Base-by-base conservation (phyloP, 2,888 invertebrate species). In the Bruchidius siliquastri region DNA sequence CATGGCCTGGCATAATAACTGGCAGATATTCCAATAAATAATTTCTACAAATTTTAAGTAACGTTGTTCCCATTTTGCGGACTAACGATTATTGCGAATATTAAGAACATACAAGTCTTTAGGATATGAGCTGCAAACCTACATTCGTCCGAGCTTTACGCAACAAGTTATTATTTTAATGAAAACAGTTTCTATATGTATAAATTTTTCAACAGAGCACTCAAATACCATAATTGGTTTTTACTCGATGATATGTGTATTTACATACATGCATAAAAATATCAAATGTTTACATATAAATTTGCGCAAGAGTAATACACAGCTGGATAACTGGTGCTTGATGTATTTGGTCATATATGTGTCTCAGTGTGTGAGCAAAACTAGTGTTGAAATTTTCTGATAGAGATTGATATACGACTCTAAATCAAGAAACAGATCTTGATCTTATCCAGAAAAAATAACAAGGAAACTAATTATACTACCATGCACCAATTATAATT, bases 251-350 rank as follows among this genome's bases (percentile, higher is more conserved):
- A 72, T 68, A 71, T 73, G 66, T 68, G 26, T 22, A 69, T 73
- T 32, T 71, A 68, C 66, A 70, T 73, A 71, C 49, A 67, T 71
- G 67, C 67, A 71, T 71, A 71, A 67, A 67, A 67, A 71, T 71
- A 71, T 67, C 21, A 22, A 67, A 67, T 71, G 49, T 71, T 67
- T 66, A 26, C 67, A 67, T 71, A 67, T 21, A 71, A 67, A 21
- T 66, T 67, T 71, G 26, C 67, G 67, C 21, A 71, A 67, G 22
- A 49, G 10, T 49, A n/a, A 49, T 49, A 49, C 49, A 49, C 49
- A 49, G 49, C 10, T 49, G 49, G 3, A 49, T 18, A 49, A 13
- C 13, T 49, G 13, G 3, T 49, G 49, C 3, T 49, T 49, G 49
- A 49, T 49, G 49, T 26, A 8, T 26, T 26, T 26, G 26, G 2